Conservation (phyloP, 2,888 invertebrate species). For the Neria commutata region DNA sequence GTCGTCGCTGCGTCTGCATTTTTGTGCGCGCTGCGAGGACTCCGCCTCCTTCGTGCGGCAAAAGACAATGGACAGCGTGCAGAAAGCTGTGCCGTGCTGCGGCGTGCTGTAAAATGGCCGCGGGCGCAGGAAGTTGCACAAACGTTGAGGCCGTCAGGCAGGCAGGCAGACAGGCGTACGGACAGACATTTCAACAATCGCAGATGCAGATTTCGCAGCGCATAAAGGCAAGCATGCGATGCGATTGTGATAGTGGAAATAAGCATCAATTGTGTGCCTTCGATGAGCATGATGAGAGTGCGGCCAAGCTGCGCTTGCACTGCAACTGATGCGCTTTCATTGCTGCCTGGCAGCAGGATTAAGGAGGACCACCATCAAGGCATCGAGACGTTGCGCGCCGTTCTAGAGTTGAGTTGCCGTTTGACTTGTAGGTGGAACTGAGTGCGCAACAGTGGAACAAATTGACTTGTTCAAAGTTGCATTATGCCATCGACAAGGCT, state of each 20-base stretch:
- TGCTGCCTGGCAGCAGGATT: too few relatives aligned
- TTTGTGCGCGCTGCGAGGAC: not conserved
- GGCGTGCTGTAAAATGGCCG: not conserved
- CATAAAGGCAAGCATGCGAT: not conserved
- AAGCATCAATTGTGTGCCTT: not conserved
- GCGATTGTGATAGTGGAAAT: not conserved
- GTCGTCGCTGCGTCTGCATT: not conserved
- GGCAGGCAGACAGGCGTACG: not conserved
- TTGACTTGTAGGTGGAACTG: too few relatives aligned
- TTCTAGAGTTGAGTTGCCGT: too few relatives aligned
- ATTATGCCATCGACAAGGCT: too few relatives aligned
- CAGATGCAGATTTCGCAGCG: not conserved
- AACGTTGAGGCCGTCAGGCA: too few relatives aligned
- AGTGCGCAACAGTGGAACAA: too few relatives aligned
- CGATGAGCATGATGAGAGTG: too few relatives aligned
- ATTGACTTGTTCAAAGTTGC: too few relatives aligned
- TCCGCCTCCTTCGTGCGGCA: not conserved
- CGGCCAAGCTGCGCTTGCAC: too few relatives aligned
- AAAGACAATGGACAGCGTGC: not conserved
- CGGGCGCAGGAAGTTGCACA: not conserved
- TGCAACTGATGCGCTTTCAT: too few relatives aligned
- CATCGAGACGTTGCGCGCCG: too few relatives aligned
- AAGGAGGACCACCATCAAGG: not conserved
- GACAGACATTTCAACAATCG: not conserved
- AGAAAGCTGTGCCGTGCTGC: not conserved